phyloP scores from a whole-genome alignment of 1,140 invertebrate species.

The Drosophila pseudoananassae region DNA sequence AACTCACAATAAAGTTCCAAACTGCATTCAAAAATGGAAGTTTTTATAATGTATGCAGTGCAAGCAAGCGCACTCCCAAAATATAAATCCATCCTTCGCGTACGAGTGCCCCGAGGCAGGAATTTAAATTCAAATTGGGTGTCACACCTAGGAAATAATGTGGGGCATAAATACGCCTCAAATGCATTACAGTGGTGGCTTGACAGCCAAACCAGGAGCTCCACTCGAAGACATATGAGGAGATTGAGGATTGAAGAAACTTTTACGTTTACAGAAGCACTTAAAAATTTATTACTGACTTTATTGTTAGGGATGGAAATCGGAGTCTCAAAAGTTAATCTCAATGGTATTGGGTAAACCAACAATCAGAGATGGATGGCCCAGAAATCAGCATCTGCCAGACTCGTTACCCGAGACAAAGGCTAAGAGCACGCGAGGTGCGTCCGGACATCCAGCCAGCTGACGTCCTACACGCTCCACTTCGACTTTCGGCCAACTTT shows the following conservation, averaged over 20 bases:
- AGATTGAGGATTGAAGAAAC: not conserved
- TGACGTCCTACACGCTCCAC: constrained; percentile 70
- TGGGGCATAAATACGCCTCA: constrained; percentile 9
- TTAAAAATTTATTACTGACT: too few species aligned
- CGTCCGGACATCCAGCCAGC: constrained; percentile 40
- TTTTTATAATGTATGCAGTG: constrained; percentile 27
- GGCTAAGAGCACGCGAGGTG: constrained; percentile 13
- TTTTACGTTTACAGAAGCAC: too few species aligned
- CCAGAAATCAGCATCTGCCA: constrained; percentile 65
- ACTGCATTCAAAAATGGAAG: constrained; percentile 43
- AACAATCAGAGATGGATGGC: constrained; percentile 22
- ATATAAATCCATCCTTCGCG: constrained; percentile 32
- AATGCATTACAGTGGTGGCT: not conserved
- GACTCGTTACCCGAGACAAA: constrained; percentile 30
- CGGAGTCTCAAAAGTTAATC: constrained; percentile 34
- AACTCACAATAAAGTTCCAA: constrained; percentile 45
- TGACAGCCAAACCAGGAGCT: not conserved
- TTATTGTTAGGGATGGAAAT: too few species aligned
- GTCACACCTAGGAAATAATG: constrained; percentile 36
- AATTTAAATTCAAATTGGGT: constrained; percentile 46
- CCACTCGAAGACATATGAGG: not conserved
- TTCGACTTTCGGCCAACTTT: constrained; percentile 65
- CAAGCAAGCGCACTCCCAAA: not conserved
- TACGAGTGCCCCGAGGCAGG: constrained; percentile 11
- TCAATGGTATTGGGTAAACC: constrained; percentile 8